Conservation (phyloP, 1,140 invertebrate species). For the Lepidurus packardi region DNA sequence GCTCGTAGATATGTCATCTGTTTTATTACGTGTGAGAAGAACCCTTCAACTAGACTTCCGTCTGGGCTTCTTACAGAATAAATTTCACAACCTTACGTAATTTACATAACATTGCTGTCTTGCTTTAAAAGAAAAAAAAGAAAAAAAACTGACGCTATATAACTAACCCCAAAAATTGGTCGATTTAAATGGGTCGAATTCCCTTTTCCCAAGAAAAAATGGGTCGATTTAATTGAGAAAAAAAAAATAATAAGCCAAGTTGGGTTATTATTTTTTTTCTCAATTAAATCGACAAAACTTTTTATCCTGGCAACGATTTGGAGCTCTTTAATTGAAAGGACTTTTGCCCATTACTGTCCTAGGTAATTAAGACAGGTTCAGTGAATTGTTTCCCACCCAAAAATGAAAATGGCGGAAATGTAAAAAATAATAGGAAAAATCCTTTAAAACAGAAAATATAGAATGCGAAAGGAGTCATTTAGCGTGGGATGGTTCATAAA, state of each 20-base stretch:
- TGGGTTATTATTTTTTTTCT: background rate
- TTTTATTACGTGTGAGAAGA: background rate
- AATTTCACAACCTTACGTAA: no score
- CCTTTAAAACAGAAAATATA: background rate
- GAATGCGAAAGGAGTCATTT: background rate
- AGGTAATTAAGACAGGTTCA: constrained; percentile 8
- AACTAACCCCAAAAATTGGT: no score
- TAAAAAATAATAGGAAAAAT: background rate
- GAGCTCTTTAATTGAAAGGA: background rate
- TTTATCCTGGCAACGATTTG: background rate
- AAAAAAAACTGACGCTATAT: no score
- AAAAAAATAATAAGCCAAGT: no score
- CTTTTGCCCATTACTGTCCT: background rate
- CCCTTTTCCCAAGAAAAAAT: no score
- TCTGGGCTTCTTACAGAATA: background rate
- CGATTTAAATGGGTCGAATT: no score
- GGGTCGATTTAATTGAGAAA: no score
- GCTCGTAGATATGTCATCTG: background rate
- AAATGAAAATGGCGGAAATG: background rate
- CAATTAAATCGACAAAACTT: background rate
- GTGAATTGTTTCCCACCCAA: background rate
- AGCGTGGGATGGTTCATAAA: background rate
- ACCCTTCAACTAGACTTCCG: background rate
- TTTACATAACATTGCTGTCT: no score
- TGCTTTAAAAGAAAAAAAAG: no score